Percentiles rank a stretch among this genome's conserved stretches.
Evolutionary conservation across 2,888 invertebrate species (phyloP).

Genomic region (Drosophila villosipedis): DNA sequence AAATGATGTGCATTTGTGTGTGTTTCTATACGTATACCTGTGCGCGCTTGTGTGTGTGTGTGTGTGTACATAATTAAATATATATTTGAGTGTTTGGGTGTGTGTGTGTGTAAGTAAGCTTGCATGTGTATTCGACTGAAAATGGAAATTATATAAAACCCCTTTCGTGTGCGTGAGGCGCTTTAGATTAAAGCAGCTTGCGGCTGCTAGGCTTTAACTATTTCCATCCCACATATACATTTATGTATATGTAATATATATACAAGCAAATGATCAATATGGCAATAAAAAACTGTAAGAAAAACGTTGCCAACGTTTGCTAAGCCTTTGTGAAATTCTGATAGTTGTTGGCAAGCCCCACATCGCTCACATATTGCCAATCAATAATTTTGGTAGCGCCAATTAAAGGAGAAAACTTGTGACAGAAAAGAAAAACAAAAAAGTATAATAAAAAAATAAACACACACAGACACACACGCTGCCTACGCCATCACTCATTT

Average conservation of each 20-base stretch:
- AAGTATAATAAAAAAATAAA: background rate
- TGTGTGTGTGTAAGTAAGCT: conserved; percentile 37
- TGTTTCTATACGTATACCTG: conserved; percentile 49
- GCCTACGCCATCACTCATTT: conserved; percentile 14
- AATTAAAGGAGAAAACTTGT: conserved; percentile 41
- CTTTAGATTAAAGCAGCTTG: conserved; percentile 56
- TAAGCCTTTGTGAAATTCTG: conserved; percentile 48
- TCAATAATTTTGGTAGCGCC: conserved; percentile 51
- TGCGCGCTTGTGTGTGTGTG: conserved; percentile 42
- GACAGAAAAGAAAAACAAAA: conserved; percentile 7
- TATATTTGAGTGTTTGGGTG: conserved; percentile 13
- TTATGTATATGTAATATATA: background rate
- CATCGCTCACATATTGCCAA: conserved; percentile 32
- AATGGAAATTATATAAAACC: conserved; percentile 79
- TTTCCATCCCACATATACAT: conserved; percentile 20
- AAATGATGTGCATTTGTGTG: conserved; percentile 39
- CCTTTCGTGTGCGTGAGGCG: conserved; percentile 54
- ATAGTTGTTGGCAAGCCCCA: conserved; percentile 48
- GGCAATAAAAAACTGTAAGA: conserved; percentile 24
- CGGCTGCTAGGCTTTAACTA: conserved; percentile 36
- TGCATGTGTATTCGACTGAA: conserved; percentile 61
- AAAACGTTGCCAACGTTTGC: conserved; percentile 38
- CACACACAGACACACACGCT: conserved; percentile 10
- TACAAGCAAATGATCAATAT: conserved; percentile 51
- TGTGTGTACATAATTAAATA: conserved; percentile 1